A percentile compares a stretch with the other conserved stretches of the same genome.
phyloP scores from a whole-genome alignment of 1,140 invertebrate genomes.

The Drosophila dunni region DNA sequence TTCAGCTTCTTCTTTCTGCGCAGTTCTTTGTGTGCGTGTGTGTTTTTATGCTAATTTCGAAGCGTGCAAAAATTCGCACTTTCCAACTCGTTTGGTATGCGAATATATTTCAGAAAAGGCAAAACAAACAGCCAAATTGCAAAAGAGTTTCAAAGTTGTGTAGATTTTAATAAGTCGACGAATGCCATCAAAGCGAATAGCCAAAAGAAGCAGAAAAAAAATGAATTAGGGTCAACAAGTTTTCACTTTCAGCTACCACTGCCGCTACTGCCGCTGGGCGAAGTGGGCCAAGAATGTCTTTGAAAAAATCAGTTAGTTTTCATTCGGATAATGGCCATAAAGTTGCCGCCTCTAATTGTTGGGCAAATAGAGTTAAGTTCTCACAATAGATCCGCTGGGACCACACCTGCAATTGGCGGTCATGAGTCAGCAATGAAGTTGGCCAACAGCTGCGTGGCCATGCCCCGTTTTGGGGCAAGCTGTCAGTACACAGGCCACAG shows the following conservation, averaged over 20 bases:
- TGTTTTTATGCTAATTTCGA: constrained; percentile 69
- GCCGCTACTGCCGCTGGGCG: neutral
- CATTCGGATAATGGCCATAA: constrained; percentile 51
- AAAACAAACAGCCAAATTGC: constrained; percentile 40
- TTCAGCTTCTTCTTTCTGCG: neutral
- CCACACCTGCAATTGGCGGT: constrained; percentile 66
- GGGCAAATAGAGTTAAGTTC: constrained; percentile 71
- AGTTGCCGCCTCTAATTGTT: constrained; percentile 72
- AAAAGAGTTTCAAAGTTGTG: constrained; percentile 13
- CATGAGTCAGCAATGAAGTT: constrained; percentile 39
- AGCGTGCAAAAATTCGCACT: constrained; percentile 82
- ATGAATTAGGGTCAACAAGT: constrained; percentile 75
- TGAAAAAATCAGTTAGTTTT: constrained; percentile 33
- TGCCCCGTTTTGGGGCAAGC: constrained; percentile 13
- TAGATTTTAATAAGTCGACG: constrained; percentile 10
- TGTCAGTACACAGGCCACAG: constrained; percentile 50
- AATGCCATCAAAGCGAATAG: constrained; percentile 38
- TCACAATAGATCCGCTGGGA: constrained; percentile 7
- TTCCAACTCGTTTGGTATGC: constrained; percentile 75
- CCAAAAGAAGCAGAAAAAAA: constrained; percentile 43
- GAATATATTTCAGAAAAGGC: constrained; percentile 47
- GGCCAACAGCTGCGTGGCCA: constrained; percentile 16
- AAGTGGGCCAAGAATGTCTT: constrained; percentile 61
- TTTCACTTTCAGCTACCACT: constrained; percentile 67
- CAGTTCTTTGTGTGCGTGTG: constrained; percentile 46